Evolutionary conservation across 2,797 vertebrate species (phyloP), one percentile per base, ranked within the genome.

Genomic region (Protonibea diacanthus): DNA sequence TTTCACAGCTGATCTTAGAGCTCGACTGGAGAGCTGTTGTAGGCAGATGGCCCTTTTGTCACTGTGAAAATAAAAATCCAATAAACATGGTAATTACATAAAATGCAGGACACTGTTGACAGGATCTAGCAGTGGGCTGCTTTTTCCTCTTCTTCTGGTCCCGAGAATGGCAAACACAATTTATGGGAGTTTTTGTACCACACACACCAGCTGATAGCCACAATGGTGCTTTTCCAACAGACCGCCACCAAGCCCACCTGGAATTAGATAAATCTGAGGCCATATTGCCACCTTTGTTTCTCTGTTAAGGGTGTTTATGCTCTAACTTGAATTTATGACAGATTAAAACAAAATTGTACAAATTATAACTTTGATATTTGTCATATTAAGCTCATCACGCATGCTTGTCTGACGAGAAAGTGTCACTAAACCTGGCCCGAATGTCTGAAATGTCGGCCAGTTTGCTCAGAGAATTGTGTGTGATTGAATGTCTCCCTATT

Each of bases 41-140:
- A 89, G 93, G 93, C 95, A 96, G 95, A 95, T 96, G 95, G 94
- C 81, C 80, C 93, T 89, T 95, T 96, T 95, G 93, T 95, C 90
- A 88, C 81, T 66, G 86, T 77, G 90, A 93, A 93, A 96, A 95
- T 96, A 95, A 95, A 96, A 95, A 96, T 96, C 94, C 94, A 96
- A 96, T 96, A 95, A 95, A 96, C 93, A 96, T 95, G 95, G 93
- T 96, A 96, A 96, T 96, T 93, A 94, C 94, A 94, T 92, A 89
- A 95, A 94, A 94, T 86, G 89, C 86, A 86, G 62, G 82, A 88
- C 81, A 89, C 87, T 88, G 92, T 89, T 90, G 89, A 91, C 86
- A 89, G 83, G 86, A 89, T 88, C 76, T 78, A 82, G 69, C 75
- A 79, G 74, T 85, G 84, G 87, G 89, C 72, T 69, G 78, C 83